Evolutionary conservation across 2,113 vertebrate genomes (phyloP).

Genomic region (Equus quagga): DNA sequence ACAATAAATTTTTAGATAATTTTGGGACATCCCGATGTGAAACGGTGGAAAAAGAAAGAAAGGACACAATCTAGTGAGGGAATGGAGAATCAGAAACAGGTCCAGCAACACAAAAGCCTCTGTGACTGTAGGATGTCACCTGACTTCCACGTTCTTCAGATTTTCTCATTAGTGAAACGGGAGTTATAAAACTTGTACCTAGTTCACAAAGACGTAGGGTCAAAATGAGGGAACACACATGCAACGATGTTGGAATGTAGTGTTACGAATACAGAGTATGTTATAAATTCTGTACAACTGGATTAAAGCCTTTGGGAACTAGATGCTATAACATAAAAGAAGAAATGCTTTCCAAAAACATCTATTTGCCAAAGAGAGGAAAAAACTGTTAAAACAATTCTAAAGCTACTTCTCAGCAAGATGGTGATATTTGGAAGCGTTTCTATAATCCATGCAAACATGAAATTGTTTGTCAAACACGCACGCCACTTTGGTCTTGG

Average conservation of each 20-base stretch:
- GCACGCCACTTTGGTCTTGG: background rate
- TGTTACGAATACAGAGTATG: background rate
- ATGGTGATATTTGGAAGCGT: background rate
- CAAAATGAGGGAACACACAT: background rate
- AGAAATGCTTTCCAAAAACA: background rate
- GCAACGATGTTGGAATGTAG: background rate
- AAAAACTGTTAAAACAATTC: background rate
- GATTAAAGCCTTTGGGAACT: background rate
- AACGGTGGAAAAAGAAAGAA: background rate
- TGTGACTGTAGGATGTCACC: background rate
- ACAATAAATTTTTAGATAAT: background rate
- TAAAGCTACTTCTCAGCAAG: conserved; percentile 14
- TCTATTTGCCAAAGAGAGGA: background rate
- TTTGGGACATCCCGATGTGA: background rate
- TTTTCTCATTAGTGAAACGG: background rate
- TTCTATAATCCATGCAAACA: background rate
- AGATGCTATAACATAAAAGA: background rate
- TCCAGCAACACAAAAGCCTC: background rate
- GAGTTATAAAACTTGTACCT: background rate
- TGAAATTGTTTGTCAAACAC: conserved; percentile 27
- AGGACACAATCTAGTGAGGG: background rate
- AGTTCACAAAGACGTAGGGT: background rate
- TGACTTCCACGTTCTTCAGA: background rate
- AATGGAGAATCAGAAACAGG: background rate
- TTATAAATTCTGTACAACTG: background rate